Base-by-base conservation (phyloP, 2,888 invertebrate genomes). In the Nomada flava region DNA sequence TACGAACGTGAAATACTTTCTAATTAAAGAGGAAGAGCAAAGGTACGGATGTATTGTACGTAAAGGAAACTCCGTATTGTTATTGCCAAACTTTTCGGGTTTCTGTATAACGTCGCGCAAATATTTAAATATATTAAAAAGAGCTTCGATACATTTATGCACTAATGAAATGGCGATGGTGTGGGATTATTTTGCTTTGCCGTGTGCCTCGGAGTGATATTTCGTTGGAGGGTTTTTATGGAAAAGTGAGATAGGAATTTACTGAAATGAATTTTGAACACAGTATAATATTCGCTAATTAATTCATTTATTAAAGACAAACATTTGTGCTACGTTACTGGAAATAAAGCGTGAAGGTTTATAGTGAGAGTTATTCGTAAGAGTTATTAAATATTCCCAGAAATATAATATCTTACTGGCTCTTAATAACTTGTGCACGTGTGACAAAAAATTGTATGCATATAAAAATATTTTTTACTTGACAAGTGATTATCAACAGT, bases 61-160 rank as follows among this genome's bases (percentile, higher is more conserved):
- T 3, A 47, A 64, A 50, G 55, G 53, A 47, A 76, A 2, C 47
- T 26, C 13, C 44, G 53, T 23, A 7, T 47, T 5, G 2, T 11
- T 26, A 42, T 13, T 36, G 29, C 15, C 0, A 13, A 70, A 57
- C 29, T 55, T 50, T 50, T 10, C n/a, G 20, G 5, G 20, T 26
- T 11, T 13, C 13, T 15, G 36, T 52, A 20, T 57, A 42, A 57
- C 42, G 47, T 18, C 0, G 50, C 55, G 29, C 64, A 42, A 57
- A 57, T 70, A 57, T 50, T 64, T 15, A 63, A 52, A 42, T 13
- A 4, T 15, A 57, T 76, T 64, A 52, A 52, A 70, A 64, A 47
- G n/a, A 47, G 44, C 44, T 63, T 55, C 29, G n/a, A 52, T 20
- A 47, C 44, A 23, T 62, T 55, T 29, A 62, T 15, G 9, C 15